Percentiles rank a stretch among this genome's conserved stretches.
phyloP scores from a whole-genome alignment of 2,113 vertebrate genomes.

The Tyrannus savana region DNA sequence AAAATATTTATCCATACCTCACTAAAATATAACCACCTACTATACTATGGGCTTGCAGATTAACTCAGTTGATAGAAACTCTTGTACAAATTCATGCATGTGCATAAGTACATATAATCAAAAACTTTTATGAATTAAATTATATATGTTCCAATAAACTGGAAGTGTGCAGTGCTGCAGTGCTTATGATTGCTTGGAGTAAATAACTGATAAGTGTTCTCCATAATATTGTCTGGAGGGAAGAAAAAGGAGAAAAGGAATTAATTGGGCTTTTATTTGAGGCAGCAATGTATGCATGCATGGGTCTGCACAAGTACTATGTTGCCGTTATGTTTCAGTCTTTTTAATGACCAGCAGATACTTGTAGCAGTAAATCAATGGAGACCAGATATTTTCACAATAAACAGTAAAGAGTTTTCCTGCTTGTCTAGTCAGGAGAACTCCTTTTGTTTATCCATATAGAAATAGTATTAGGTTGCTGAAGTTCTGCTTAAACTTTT shows the following conservation, averaged over 20 bases:
- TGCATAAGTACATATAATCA: neutral
- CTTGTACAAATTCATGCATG: neutral
- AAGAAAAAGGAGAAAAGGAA: neutral
- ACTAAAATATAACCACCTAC: neutral
- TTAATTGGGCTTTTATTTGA: neutral
- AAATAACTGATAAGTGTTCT: neutral
- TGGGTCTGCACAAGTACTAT: neutral
- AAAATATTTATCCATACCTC: neutral
- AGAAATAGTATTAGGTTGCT: neutral
- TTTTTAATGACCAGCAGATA: neutral
- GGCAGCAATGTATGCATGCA: neutral
- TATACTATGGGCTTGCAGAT: neutral
- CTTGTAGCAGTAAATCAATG: neutral
- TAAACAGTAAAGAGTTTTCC: neutral
- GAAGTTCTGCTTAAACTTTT: neutral
- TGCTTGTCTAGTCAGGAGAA: neutral
- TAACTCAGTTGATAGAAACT: neutral
- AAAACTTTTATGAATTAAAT: neutral
- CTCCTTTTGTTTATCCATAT: neutral
- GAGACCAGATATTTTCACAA: neutral
- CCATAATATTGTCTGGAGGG: neutral
- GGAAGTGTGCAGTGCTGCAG: neutral
- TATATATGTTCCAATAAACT: neutral
- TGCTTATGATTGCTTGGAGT: neutral
- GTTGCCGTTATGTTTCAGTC: neutral